Conservation (phyloP, 2,113 vertebrate species). For the Erinaceus europaeus region DNA sequence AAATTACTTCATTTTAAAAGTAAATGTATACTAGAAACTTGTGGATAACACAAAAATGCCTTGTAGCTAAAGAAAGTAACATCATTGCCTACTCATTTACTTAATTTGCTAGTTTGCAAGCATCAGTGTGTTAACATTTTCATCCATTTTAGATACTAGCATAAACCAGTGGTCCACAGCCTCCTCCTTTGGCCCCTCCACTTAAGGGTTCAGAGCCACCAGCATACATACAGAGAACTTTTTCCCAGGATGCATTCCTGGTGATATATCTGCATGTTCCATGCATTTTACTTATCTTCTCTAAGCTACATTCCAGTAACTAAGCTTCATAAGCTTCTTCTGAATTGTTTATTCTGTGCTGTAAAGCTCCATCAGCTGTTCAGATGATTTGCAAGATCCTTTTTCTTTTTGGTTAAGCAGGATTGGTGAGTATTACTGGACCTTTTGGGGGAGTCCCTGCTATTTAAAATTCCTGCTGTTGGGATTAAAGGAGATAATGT, state of each 20-base stretch:
- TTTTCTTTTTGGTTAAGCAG: constrained; percentile 59
- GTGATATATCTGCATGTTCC: background rate
- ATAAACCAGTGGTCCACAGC: background rate
- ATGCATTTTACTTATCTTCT: background rate
- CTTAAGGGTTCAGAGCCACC: background rate
- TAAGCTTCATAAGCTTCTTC: constrained; percentile 50
- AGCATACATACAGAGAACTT: background rate
- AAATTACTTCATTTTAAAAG: constrained; percentile 45
- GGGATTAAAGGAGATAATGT: constrained; percentile 67
- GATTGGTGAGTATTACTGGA: constrained; percentile 51
- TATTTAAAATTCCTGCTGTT: constrained; percentile 68
- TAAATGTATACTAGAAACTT: constrained; percentile 52
- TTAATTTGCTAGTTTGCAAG: constrained; percentile 45
- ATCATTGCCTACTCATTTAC: constrained; percentile 51
- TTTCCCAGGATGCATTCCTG: background rate
- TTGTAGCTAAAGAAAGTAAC: constrained; percentile 59
- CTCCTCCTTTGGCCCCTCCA: background rate
- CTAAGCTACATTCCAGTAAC: constrained; percentile 35
- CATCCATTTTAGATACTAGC: constrained; percentile 28
- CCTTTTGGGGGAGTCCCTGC: constrained; percentile 58
- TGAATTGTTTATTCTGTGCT: constrained; percentile 55
- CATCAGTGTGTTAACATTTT: constrained; percentile 18
- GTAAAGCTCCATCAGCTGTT: constrained; percentile 59
- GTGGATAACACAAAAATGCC: constrained; percentile 48
- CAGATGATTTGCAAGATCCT: constrained; percentile 41